Evolutionary conservation across 2,113 vertebrate species (phyloP), one percentile per base, ranked within the genome.

Genomic region (Macaca mulatta): DNA sequence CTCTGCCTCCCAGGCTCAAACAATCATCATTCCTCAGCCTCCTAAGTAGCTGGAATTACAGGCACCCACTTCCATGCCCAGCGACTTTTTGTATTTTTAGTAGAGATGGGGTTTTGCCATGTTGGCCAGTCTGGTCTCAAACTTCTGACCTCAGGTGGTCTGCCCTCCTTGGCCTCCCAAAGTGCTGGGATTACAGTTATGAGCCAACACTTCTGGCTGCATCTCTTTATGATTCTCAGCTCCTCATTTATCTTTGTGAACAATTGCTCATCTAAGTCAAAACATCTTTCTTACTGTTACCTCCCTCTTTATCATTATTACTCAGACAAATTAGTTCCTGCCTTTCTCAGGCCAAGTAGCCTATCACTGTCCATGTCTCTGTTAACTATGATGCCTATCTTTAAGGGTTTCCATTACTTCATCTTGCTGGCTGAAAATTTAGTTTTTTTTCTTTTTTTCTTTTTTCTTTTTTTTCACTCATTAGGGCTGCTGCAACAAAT

Each of bases 1-100:
- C 5, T 30, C 61, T 1, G 12, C 61, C 61, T 64, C 27, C 27
- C 61, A 64, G 61, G 27, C 30, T 30, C 61, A 64, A 64, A 27
- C 61, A 64, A 14, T 64, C 30, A 30, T 30, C 30, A 30, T 64
- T 27, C 61, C 61, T 64, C 61, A 64, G 61, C 61, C 12, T 64
- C 27, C 61, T 6, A 6, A 64, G 61, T 64, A 64, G 12, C 61
- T 64, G 61, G 27, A 5, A 64, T 64, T 64, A 30, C 5, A 64
- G 61, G 61, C 0, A 0, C 27, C 27, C 0, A 2, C 61, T 30
- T 30, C 27, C 27, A 64, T 30, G 27, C 30, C 27, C 12, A 0
- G 27, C 5, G 3, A 2, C 12, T 64, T 30, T 64, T 64, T 64
- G 27, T 64, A 64, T 64, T 64, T 64, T 64, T 64, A 30, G 27